Base-by-base conservation (phyloP, 2,797 vertebrate species). In the Tangara arthus region DNA sequence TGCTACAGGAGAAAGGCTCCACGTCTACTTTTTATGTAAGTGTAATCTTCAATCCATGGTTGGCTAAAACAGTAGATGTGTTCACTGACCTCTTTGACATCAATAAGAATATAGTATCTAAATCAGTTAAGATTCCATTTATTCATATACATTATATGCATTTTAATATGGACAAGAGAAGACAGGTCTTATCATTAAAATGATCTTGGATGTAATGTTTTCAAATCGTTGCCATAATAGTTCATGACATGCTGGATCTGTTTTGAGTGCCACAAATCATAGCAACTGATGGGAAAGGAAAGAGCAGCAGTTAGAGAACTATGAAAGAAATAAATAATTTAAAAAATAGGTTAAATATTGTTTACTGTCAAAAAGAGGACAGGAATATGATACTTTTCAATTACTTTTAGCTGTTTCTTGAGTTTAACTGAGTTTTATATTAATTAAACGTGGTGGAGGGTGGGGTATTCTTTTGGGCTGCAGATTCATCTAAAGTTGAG, bases 51-150 rank as follows among this genome's bases (percentile, higher is more conserved):
- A 83, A 3, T 84, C 73, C 46, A 85, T 94, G 80, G 80, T 52
- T 90, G 80, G 47, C 82, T 94, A 88, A 93, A 92, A 89, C 73
- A 61, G 52, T 86, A 65, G 83, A 86, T 94, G 72, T 85, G 82
- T 78, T 90, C 80, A 46, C 61, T 94, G 94, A 96, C 82, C 91
- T 91, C 86, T 95, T 92, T 95, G 94, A 95, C 87, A 86, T 93
- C 92, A 77, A 78, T 92, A 89, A 82, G 64, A 82, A 71, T 21
- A 34, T 41, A 82, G 90, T 94, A 93, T 87, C 84, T 86, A 97
- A 89, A 93, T 94, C 87, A 87, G 75, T 94, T 89, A 87, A 71
- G 90, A 57, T 89, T 95, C 50, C 76, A 93, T 94, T 95, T 96
- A 75, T 95, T 89, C 87, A 55, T 82, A 81, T 63, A 30, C 34